Evolutionary conservation across 2,888 invertebrate species (phyloP).

Genomic region (Leptarthrus brevirostris): DNA sequence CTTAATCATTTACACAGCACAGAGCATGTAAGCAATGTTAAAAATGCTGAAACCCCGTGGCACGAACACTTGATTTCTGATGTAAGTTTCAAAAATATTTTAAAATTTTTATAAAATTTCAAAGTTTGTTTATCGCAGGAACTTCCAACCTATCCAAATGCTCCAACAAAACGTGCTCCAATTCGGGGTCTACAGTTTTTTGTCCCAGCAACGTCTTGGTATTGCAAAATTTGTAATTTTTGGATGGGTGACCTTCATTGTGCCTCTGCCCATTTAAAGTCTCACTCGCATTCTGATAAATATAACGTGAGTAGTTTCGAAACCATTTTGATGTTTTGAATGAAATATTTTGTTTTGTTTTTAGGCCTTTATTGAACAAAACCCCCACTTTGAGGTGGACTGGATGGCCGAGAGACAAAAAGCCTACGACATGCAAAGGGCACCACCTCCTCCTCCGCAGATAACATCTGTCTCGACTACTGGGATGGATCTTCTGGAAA

Average conservation of each 20-base stretch:
- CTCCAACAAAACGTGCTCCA: conserved; percentile 81
- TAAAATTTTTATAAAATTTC: no score
- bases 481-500: conserved; percentile 56
- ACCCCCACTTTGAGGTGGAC: conserved; percentile 88
- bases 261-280: conserved; percentile 87
- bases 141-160: conserved; percentile 76
- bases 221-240: conserved; percentile 86
- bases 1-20: conserved; percentile 84
- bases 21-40: conserved; percentile 73
- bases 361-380: conserved; percentile 84
- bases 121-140: conserved; percentile 64
- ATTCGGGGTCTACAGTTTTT: conserved; percentile 90
- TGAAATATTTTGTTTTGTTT: conserved; percentile 51
- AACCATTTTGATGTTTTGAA: conserved; percentile 23
- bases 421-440: conserved; percentile 70
- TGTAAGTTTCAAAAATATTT: conserved; percentile 57
- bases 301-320: conserved; percentile 75
- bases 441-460: conserved; percentile 61
- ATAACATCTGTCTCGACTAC: conserved; percentile 59
- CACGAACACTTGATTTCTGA: conserved; percentile 62
- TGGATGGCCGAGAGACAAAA: conserved; percentile 86
- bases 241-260: conserved; percentile 92
- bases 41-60: conserved; percentile 65
- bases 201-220: conserved; percentile 88
- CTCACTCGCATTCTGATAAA: conserved; percentile 80